These are phyloP conservation scores for Deroplatys truncata DNA, from an alignment of 2,888 invertebrate species.

Conservation along the genomic window DNA sequence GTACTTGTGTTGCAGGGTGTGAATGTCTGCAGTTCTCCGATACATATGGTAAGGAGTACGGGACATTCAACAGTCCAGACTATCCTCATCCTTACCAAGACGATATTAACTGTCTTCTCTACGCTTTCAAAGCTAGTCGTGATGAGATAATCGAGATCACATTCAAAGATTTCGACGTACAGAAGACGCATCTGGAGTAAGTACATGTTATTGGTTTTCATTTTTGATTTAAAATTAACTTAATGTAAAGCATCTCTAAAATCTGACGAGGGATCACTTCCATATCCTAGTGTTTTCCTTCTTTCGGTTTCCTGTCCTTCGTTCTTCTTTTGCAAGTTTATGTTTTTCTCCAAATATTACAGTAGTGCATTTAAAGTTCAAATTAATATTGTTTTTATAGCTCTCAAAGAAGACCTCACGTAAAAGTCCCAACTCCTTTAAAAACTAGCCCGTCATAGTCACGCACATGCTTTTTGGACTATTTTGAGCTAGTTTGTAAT, in stretches of 20 bases:
- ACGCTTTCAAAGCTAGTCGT: constrained; percentile 73
- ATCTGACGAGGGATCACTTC: not conserved
- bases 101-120: constrained; percentile 74
- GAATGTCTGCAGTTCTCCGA: constrained; percentile 77
- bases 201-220: too few relatives aligned
- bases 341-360: too few relatives aligned
- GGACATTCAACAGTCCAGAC: constrained; percentile 79
- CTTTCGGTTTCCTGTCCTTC: too few relatives aligned
- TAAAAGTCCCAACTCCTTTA: too few relatives aligned
- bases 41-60: constrained; percentile 72
- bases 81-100: constrained; percentile 72
- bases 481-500: too few relatives aligned
- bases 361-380: too few relatives aligned
- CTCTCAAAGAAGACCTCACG: too few relatives aligned
- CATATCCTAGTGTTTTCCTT: too few relatives aligned
- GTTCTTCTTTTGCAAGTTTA: too few relatives aligned
- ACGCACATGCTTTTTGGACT: too few relatives aligned
- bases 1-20: constrained; percentile 61
- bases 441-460: too few relatives aligned
- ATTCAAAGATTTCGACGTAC: constrained; percentile 75
- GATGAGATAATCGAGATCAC: constrained; percentile 79
- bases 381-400: too few relatives aligned
- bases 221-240: not conserved
- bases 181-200: constrained; percentile 63
- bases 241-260: not conserved